Conservation (phyloP, 2,797 vertebrate genomes). For the Capromys pilorides region DNA sequence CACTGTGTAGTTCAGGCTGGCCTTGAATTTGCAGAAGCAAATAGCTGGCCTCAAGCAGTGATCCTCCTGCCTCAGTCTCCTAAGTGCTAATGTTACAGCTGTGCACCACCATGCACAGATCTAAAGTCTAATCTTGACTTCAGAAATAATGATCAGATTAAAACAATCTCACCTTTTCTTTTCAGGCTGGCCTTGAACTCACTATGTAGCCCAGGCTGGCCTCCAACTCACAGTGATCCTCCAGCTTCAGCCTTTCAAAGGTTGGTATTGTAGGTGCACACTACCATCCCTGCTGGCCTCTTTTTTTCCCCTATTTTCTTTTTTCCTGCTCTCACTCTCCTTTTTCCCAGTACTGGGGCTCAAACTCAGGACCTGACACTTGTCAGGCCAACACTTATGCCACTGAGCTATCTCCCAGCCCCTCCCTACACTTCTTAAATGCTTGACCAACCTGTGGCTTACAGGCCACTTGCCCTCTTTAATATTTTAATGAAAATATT, state of each 20-base stretch:
- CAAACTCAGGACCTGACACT: too few species aligned
- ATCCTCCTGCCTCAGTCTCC: too few species aligned
- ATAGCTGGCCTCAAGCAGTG: too few species aligned
- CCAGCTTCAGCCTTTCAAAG: not conserved
- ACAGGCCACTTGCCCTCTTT: not conserved
- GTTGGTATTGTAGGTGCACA: not conserved
- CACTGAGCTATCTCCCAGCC: too few species aligned
- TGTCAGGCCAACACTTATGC: too few species aligned
- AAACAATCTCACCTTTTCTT: not conserved
- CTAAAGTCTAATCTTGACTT: slow-evolving; percentile 38
- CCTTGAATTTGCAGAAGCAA: too few species aligned
- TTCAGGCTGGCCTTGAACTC: not conserved
- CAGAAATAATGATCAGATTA: slow-evolving; percentile 35
- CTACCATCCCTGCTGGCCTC: not conserved
- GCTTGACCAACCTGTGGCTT: not conserved
- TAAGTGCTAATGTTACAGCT: too few species aligned
- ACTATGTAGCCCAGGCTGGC: not conserved
- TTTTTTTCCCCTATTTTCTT: too few species aligned
- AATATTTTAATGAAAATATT: not conserved
- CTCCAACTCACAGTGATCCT: not conserved
- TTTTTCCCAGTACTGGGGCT: too few species aligned
- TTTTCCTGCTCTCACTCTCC: too few species aligned
- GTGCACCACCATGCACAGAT: too few species aligned
- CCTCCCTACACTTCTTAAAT: not conserved
- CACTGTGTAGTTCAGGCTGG: too few species aligned